A percentile compares a stretch with the other conserved stretches of the same genome.
Evolutionary conservation across 2,888 invertebrate genomes (phyloP).

Genomic region (Deilephila porcellus): DNA sequence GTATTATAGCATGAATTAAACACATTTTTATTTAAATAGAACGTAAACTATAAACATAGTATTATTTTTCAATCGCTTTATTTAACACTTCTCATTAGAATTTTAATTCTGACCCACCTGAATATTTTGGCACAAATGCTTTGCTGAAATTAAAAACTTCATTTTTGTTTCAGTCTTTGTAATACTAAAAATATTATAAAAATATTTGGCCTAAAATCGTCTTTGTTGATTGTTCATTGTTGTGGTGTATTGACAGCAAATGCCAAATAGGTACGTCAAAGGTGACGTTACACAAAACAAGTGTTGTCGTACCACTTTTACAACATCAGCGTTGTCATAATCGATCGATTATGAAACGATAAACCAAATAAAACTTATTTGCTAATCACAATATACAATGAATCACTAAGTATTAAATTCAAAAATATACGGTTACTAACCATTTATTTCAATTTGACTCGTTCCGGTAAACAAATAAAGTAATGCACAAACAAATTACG

Average conservation of each 20-base stretch:
- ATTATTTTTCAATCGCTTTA: neutral
- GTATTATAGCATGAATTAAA: neutral
- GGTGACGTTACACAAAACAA: neutral
- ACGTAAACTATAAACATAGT: neutral
- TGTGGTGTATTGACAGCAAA: neutral
- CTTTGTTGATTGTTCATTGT: neutral
- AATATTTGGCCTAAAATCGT: neutral
- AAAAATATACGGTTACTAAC: conserved; percentile 38
- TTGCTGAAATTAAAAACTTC: conserved; percentile 50
- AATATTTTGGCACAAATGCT: conserved; percentile 48
- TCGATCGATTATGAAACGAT: neutral
- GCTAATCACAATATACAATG: neutral
- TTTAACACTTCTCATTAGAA: neutral
- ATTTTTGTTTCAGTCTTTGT: conserved; percentile 37
- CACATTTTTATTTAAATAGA: neutral
- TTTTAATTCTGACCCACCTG: conserved; percentile 47
- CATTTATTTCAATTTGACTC: conserved; percentile 47
- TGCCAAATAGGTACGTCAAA: conserved; percentile 8
- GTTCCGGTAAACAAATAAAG: conserved; percentile 19
- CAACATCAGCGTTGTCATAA: neutral
- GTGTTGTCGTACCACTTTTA: neutral
- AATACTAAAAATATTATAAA: neutral
- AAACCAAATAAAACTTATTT: neutral
- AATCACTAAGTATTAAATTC: neutral
- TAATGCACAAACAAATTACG: conserved; percentile 9